These are phyloP conservation scores for Elanus axillaris DNA, from an alignment of 2,113 vertebrate species.

Conservation along the genomic window DNA sequence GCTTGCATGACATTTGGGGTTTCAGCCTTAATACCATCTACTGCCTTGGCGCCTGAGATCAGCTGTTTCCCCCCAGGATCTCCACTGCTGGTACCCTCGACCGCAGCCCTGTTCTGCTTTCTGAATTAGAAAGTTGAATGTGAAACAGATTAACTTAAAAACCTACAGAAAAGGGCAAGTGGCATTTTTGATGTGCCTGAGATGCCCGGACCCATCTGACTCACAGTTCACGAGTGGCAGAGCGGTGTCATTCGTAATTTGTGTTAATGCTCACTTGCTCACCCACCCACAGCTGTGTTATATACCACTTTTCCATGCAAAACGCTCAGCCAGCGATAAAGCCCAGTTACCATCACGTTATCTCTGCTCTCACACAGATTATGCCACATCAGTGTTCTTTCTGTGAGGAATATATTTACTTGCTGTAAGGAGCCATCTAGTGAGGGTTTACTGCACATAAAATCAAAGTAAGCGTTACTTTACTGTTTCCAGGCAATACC, in stretches of 20 bases:
- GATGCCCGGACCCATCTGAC: background rate
- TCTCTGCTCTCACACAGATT: background rate
- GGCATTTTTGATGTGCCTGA: background rate
- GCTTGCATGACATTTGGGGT: background rate
- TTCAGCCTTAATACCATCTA: background rate
- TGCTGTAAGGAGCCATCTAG: conserved; percentile 66
- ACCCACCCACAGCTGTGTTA: background rate
- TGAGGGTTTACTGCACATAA: conserved; percentile 48
- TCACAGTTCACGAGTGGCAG: background rate
- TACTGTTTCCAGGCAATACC: background rate
- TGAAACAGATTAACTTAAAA: background rate
- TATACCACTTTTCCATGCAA: background rate
- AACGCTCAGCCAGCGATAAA: background rate
- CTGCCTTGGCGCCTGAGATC: background rate
- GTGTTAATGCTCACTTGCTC: background rate
- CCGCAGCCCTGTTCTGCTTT: background rate
- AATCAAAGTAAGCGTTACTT: background rate
- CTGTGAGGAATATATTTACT: conserved; percentile 3
- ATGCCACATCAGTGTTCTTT: background rate
- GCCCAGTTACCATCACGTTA: background rate
- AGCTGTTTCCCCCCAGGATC: background rate
- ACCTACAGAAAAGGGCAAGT: background rate
- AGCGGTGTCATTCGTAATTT: background rate
- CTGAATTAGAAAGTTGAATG: background rate
- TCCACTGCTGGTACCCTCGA: background rate